phyloP scores from a whole-genome alignment of 2,113 vertebrate species.

The Lycocorax pyrrhopterus region DNA sequence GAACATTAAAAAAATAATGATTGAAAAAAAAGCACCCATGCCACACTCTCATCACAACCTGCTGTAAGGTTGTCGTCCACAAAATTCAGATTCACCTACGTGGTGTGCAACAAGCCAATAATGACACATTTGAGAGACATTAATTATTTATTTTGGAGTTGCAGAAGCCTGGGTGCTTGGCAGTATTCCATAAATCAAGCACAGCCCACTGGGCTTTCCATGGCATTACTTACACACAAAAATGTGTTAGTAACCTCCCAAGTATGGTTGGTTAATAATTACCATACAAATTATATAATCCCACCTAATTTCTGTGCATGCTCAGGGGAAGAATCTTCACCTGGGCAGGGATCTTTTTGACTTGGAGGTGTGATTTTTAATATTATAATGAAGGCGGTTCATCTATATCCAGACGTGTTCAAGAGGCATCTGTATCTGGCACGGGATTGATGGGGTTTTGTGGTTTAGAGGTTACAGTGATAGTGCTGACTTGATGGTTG shows the following conservation, averaged over 20 bases:
- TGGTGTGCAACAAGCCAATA: neutral
- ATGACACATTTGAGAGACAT: neutral
- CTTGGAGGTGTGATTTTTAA: rapidly evolving
- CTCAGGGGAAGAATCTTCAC: neutral
- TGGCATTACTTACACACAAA: neutral
- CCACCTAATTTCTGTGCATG: neutral
- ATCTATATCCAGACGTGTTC: neutral
- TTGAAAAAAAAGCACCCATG: neutral
- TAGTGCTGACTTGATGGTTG: neutral
- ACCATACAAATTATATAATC: neutral
- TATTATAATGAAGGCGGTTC: neutral
- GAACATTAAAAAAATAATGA: neutral
- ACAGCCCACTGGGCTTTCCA: neutral
- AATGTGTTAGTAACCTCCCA: neutral
- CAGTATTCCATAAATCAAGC: neutral
- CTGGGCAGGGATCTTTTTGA: neutral
- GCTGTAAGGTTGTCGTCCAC: neutral
- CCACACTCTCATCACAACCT: neutral
- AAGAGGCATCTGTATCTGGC: too few species aligned
- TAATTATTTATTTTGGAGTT: neutral
- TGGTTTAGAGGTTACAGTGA: neutral
- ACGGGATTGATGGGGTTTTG: neutral
- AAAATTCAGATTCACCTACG: rapidly evolving
- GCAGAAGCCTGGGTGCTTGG: neutral
- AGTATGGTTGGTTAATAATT: neutral